phyloP scores from a whole-genome alignment of 2,113 vertebrate genomes.

The Neolamprologus devosi region DNA sequence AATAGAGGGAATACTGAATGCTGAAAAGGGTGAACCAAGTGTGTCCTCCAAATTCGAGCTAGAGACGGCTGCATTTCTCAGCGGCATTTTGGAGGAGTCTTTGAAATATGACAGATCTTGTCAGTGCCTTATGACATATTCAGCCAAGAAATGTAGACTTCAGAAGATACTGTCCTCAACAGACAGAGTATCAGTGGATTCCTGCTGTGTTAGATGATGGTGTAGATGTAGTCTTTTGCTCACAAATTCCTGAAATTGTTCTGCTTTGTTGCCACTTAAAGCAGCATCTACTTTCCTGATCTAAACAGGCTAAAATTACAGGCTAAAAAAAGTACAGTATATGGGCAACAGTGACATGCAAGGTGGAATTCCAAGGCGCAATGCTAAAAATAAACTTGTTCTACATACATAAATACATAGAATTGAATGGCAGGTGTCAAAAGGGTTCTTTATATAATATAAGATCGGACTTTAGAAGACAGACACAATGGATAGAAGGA shows the following conservation, averaged over 20 bases:
- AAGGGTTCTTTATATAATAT: no score
- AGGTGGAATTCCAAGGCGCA: neutral
- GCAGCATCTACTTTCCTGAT: neutral
- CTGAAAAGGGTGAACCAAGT: neutral
- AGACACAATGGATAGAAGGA: neutral
- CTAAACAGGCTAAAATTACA: neutral
- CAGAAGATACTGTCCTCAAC: neutral
- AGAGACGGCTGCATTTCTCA: neutral
- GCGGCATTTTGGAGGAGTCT: neutral
- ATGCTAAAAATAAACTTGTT: neutral
- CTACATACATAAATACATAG: neutral
- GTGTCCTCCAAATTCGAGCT: neutral
- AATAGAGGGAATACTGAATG: neutral
- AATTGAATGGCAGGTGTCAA: neutral
- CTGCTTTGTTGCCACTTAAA: neutral
- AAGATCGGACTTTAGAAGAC: neutral
- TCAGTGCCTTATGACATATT: neutral
- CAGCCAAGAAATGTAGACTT: neutral
- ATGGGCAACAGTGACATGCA: neutral
- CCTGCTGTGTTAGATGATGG: neutral
- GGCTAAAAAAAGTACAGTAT: neutral
- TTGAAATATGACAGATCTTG: neutral
- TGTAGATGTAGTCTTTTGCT: neutral
- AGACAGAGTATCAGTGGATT: neutral
- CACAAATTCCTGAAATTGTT: neutral